phyloP scores from a whole-genome alignment of 2,113 vertebrate species.

The Synchiropus splendidus region DNA sequence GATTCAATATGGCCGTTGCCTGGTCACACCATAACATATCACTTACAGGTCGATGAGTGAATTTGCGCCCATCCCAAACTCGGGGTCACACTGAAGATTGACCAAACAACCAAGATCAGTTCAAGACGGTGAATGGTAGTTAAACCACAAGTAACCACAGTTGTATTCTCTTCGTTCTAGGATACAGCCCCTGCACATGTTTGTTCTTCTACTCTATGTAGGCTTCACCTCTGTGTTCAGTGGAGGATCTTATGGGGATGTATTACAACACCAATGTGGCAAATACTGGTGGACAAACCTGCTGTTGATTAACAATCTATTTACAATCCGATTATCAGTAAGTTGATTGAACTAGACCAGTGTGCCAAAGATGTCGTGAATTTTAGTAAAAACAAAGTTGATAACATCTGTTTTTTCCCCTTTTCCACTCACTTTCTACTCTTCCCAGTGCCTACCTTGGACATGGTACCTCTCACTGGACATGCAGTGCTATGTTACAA shows the following conservation, averaged over 20 bases:
- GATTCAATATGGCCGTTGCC: no score
- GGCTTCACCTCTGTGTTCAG: slow-evolving; percentile 31
- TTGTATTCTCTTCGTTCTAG: slow-evolving; percentile 10
- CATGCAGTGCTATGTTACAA: slow-evolving; percentile 75
- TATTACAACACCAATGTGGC: slow-evolving; percentile 49
- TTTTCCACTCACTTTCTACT: no score
- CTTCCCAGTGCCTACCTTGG: slow-evolving; percentile 83
- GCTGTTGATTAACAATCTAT: slow-evolving; percentile 74
- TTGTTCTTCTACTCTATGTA: slow-evolving; percentile 41
- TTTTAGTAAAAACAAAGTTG: no score
- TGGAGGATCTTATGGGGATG: slow-evolving; percentile 42
- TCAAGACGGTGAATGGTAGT: no score
- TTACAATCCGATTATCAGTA: slow-evolving; percentile 63
- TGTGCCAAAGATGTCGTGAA: not conserved
- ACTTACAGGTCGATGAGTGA: no score
- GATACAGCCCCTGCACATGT: slow-evolving; percentile 54
- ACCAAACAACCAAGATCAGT: no score
- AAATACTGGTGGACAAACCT: slow-evolving; percentile 74
- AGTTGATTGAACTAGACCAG: slow-evolving; percentile 21
- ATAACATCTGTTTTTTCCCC: no score
- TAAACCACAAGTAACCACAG: no score
- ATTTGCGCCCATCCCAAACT: no score
- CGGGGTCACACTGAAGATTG: no score
- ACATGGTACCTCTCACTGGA: slow-evolving; percentile 80
- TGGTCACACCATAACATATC: no score